Base-by-base conservation (phyloP, 2,888 invertebrate genomes). In the Apeira syringaria region DNA sequence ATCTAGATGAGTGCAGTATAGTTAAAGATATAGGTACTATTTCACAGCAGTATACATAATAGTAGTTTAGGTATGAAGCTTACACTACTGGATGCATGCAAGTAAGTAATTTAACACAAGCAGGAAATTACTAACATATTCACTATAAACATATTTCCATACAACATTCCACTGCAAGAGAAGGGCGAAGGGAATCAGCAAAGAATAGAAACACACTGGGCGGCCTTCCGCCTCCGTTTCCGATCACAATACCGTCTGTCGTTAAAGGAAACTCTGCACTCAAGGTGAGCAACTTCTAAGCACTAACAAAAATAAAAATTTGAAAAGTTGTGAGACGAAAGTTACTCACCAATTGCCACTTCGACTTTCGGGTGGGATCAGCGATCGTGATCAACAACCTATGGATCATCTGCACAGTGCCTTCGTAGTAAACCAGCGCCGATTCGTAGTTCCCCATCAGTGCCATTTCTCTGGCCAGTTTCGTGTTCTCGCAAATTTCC, bases 391-490 rank as follows among this genome's bases (percentile, higher is more conserved):
- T 91, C 28, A 98, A 91, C 47, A 98, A 91, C 64, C 95, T 93
- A 65, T 96, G 95, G 63, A 99, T 94, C 92, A 98, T 96, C 78
- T 97, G 97, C 44, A 98, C 92, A 5, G 96, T 95, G 36, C 97
- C 97, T 79, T 98, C 96, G 77, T 98, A 98, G 83, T 98, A 98
- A 44, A 98, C 96, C 57, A 95, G 92, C 12, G 99, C 96, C 52
- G 96, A 96, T 72, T 99, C 98, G 76, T 99, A 99, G 84, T 98
- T 97, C 11, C 99, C 98, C 75, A 97, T 94, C 68, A 99, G 90
- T 50, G 98, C 97, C 94, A 96, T 96, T 91, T 99, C 98, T 70
- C 99, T 92, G 43, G 98, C 99, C 83, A 98, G 87, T 86, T 97
- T 97, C 47, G 98, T 96, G 91, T 98, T 98, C 90, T 98, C 98